Evolutionary conservation across 2,888 invertebrate species (phyloP).

Genomic region (Sesia apiformis): DNA sequence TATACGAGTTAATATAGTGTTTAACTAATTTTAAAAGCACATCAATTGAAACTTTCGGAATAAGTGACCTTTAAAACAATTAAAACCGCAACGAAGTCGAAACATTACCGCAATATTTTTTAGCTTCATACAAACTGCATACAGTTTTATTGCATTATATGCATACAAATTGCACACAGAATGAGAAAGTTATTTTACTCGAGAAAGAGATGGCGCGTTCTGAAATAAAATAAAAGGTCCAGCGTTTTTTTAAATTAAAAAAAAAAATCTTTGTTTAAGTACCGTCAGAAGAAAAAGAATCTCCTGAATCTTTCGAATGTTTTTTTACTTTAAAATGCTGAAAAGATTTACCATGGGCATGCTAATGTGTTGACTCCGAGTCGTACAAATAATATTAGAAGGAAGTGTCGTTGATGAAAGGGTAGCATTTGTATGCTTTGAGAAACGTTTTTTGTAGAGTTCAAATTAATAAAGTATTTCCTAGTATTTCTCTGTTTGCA

Average conservation of each 20-base stretch:
- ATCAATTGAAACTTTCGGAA: too few species aligned
- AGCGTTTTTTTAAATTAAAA: background rate
- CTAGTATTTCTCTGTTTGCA: slow-evolving; percentile 32
- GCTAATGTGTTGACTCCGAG: slow-evolving; percentile 39
- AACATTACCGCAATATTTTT: too few species aligned
- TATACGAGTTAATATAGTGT: too few species aligned
- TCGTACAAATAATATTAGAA: slow-evolving; percentile 28
- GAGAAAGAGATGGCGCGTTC: too few species aligned
- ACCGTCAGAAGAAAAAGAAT: background rate
- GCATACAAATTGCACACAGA: too few species aligned
- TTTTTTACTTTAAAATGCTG: slow-evolving; percentile 44
- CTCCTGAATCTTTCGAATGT: slow-evolving; percentile 20
- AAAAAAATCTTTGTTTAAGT: background rate
- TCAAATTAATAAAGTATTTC: slow-evolving; percentile 41
- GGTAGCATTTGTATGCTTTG: background rate
- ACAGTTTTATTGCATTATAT: too few species aligned
- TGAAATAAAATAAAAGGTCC: too few species aligned
- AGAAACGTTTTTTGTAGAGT: slow-evolving; percentile 26
- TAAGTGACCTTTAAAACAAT: too few species aligned
- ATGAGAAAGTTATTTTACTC: too few species aligned
- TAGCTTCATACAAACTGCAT: too few species aligned
- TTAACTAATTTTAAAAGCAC: too few species aligned
- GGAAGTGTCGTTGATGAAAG: background rate
- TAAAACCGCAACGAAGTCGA: too few species aligned
- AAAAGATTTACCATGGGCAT: slow-evolving; percentile 48